phyloP scores from a whole-genome alignment of 2,888 invertebrate species.

The Nineta flava region DNA sequence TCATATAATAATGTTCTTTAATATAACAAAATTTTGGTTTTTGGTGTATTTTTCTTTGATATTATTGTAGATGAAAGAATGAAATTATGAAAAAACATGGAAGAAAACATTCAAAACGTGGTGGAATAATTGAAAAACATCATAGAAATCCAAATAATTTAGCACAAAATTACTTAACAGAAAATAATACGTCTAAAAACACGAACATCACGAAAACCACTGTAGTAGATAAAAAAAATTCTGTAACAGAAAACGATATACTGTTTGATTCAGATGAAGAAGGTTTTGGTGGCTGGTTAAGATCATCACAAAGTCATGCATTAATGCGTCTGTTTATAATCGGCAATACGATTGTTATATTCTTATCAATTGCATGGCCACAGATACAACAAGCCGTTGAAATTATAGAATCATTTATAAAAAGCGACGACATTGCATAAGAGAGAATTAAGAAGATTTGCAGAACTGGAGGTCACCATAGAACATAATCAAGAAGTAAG shows the following conservation, averaged over 20 bases:
- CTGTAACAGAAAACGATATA: not conserved
- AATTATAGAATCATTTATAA: slow-evolving; percentile 27
- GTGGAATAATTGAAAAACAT: too few species aligned
- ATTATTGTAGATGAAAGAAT: too few species aligned
- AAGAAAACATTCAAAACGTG: not conserved
- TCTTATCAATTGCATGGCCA: slow-evolving; percentile 58
- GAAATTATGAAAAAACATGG: not conserved
- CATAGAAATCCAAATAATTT: slow-evolving; percentile 10
- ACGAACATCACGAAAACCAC: too few species aligned
- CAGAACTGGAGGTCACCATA: too few species aligned
- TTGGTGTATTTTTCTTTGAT: too few species aligned
- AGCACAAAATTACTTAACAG: too few species aligned
- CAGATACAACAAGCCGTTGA: slow-evolving; percentile 43
- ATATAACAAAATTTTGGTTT: too few species aligned
- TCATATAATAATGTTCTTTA: too few species aligned
- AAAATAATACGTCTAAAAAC: not conserved
- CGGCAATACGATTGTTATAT: slow-evolving; percentile 54
- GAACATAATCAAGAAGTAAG: too few species aligned
- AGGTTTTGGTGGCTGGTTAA: slow-evolving; percentile 25
- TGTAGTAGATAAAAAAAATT: too few species aligned
- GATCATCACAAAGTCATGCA: slow-evolving; percentile 47
- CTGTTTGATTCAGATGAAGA: slow-evolving; percentile 15
- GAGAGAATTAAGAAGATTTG: too few species aligned
- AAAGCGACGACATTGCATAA: too few species aligned
- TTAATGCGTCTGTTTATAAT: slow-evolving; percentile 70